A percentile compares a stretch with the other conserved stretches of the same genome.
Evolutionary conservation across 2,113 vertebrate genomes (phyloP).

Genomic region (Corynorhinus townsendii): DNA sequence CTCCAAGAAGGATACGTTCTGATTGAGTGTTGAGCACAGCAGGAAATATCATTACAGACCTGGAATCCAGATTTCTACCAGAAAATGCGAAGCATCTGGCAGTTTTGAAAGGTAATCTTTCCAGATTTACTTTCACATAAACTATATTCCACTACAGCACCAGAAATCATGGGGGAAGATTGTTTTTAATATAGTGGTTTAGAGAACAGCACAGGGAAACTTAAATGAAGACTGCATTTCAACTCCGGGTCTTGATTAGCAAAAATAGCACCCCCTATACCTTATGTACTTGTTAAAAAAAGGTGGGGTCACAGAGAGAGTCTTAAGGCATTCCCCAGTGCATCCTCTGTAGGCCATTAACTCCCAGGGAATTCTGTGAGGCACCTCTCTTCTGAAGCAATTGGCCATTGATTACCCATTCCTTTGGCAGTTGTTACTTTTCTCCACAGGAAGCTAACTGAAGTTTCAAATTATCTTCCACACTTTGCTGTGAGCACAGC

Average conservation of each 20-base stretch:
- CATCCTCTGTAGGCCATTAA: slow-evolving; percentile 20
- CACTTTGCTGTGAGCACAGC: slow-evolving; percentile 51
- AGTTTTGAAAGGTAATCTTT: slow-evolving; percentile 76
- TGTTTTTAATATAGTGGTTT: slow-evolving; percentile 67
- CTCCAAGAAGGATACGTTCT: slow-evolving; percentile 65
- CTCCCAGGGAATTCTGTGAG: slow-evolving; percentile 57
- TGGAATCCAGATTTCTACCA: slow-evolving; percentile 77
- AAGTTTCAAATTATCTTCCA: slow-evolving; percentile 68
- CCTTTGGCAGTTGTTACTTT: slow-evolving; percentile 66
- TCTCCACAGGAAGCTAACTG: slow-evolving; percentile 67
- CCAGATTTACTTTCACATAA: slow-evolving; percentile 76
- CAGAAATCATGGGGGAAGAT: slow-evolving; percentile 59
- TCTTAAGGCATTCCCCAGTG: slow-evolving; percentile 31
- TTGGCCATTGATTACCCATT: slow-evolving; percentile 72
- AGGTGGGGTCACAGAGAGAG: neutral
- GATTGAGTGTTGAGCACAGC: slow-evolving; percentile 74
- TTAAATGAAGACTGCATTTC: slow-evolving; percentile 54
- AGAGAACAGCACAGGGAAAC: slow-evolving; percentile 46
- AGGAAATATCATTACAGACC: slow-evolving; percentile 74
- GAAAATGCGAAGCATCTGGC: slow-evolving; percentile 74
- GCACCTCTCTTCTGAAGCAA: slow-evolving; percentile 49
- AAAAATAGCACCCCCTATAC: slow-evolving; percentile 25
- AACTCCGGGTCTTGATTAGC: slow-evolving; percentile 54
- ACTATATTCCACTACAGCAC: slow-evolving; percentile 51
- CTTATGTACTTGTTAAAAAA: slow-evolving; percentile 34